These are phyloP conservation scores for Drosophila gaucha DNA, from an alignment of 2,888 invertebrate species.

Conservation along the genomic window DNA sequence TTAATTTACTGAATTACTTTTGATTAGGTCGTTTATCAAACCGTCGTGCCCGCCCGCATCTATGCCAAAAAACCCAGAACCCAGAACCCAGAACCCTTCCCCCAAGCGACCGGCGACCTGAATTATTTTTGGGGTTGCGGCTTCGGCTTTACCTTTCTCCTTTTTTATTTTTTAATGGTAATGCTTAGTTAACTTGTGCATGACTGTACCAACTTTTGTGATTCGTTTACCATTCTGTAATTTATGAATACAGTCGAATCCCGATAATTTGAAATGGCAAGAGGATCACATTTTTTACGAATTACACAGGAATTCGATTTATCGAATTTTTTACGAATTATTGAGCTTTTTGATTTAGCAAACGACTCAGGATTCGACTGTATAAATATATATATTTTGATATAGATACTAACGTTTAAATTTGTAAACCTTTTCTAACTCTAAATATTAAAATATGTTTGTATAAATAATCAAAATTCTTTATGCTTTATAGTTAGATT, in stretches of 20 bases:
- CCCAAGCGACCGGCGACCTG: slow-evolving; percentile 25
- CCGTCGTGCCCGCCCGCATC: slow-evolving; percentile 17
- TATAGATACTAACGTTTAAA: too few species aligned
- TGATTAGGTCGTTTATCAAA: slow-evolving; percentile 59
- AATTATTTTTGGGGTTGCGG: slow-evolving; percentile 34
- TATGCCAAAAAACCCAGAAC: neutral
- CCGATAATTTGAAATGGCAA: too few species aligned
- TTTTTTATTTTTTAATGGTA: slow-evolving; percentile 8
- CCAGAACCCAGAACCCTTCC: slow-evolving; percentile 1
- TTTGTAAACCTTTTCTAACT: too few species aligned
- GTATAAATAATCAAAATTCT: too few species aligned
- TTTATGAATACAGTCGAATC: too few species aligned
- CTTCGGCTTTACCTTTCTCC: slow-evolving; percentile 19
- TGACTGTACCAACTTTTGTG: slow-evolving; percentile 59
- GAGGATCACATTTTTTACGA: too few species aligned
- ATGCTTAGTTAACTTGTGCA: slow-evolving; percentile 27
- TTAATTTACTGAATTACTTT: slow-evolving; percentile 76
- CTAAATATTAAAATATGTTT: too few species aligned
- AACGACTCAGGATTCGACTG: too few species aligned
- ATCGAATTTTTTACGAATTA: too few species aligned
- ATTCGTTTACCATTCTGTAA: neutral
- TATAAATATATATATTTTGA: neutral
- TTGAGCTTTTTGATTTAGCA: too few species aligned
- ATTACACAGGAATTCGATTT: too few species aligned
- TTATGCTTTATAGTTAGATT: too few species aligned